phyloP scores from a whole-genome alignment of 2,888 invertebrate genomes.

The Villa cingulata region DNA sequence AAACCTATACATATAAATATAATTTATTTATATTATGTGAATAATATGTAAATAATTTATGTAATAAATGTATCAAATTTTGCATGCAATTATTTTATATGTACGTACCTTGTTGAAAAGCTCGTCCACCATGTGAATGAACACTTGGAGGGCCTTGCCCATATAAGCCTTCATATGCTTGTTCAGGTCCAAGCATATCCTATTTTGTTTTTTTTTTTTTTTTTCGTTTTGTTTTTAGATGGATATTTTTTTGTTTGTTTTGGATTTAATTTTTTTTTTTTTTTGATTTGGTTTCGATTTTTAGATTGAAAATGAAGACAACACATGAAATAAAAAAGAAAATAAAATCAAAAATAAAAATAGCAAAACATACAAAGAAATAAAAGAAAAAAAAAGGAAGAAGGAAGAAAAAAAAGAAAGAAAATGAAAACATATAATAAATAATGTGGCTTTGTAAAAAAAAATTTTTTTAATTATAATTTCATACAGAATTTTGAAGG shows the following conservation, averaged over 20 bases:
- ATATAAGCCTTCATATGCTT: constrained; percentile 86
- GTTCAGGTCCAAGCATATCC: constrained; percentile 68
- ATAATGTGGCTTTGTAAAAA: no score
- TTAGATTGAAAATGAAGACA: background rate
- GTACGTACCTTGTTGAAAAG: constrained; percentile 74
- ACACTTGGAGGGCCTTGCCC: constrained; percentile 81
- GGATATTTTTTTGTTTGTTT: constrained; percentile 4
- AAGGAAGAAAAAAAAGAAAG: background rate
- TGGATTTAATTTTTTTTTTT: no score
- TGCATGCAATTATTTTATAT: constrained; percentile 14
- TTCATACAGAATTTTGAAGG: no score
- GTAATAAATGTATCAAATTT: background rate
- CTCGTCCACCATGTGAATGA: constrained; percentile 61
- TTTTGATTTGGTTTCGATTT: no score
- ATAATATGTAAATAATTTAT: background rate
- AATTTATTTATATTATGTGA: constrained; percentile 2
- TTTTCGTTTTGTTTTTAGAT: background rate
- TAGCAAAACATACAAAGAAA: constrained; percentile 6
- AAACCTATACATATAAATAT: background rate
- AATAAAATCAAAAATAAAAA: background rate
- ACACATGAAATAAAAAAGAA: background rate
- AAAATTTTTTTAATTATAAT: no score
- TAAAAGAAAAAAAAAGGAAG: constrained; percentile 5
- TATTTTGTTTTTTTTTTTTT: constrained; percentile 12
- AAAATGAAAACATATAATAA: no score